Base-by-base conservation (phyloP, 1,140 invertebrate species). In the Anastrepha obliqua region DNA sequence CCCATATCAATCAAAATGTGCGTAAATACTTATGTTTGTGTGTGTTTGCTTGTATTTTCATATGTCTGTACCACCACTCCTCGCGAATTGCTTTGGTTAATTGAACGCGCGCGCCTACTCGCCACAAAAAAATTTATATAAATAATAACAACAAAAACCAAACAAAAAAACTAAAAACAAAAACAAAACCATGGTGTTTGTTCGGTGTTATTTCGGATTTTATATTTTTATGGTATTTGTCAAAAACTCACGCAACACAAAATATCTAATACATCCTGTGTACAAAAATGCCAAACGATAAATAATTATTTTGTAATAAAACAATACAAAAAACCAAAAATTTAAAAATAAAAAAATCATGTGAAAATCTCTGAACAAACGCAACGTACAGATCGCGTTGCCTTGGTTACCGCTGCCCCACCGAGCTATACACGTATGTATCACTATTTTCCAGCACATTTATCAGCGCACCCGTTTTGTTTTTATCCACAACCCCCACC, bases 381-480 rank as follows among this genome's bases (percentile, higher is more conserved):
- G 62, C 55, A 86, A 86, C 59, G 62, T 70, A 55, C 87, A 88
- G 94, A 94, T 94, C 91, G 92, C 89, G 92, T 93, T 91, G 93
- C 93, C 86, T 89, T 94, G 89, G 94, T 94, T 91, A 92, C 93
- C 88, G 94, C 93, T 88, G 93, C 94, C 89, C 94, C 94, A 89
- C 94, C 94, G 88, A 94, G 94, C 92, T 94, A 94, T 93, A 94
- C 93, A 91, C 92, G 94, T 91, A 93, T 94, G 90, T 94, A 94
- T 91, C 94, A 94, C 92, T 94, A 94, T 93, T 94, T 93, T 93
- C 92, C 92, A 93, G 92, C 92, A 93, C 92, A 93, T 89, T 89
- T 93, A 91, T 92, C 91, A 90, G 89, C 91, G 91, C 92, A 93
- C 91, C 93, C 93, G 90, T 93, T 93, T 89, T 93, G 93, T 90